A percentile compares a stretch with the other conserved stretches of the same genome.
Evolutionary conservation across 1,140 invertebrate species (phyloP).

Genomic region (Gonioctena quinquepunctata): DNA sequence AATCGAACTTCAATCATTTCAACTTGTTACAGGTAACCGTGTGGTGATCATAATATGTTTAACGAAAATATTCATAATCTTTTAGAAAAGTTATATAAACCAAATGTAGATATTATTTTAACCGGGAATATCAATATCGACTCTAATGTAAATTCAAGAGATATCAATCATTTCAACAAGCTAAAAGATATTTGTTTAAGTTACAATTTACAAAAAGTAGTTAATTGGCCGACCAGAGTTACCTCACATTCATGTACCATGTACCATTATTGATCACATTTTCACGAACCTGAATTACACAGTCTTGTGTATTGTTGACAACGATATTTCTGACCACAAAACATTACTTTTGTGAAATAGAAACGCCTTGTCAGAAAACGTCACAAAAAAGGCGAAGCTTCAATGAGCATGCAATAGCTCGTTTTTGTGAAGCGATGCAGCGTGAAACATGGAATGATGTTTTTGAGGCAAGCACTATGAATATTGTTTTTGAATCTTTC

Average conservation of each 20-base stretch:
- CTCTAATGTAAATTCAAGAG: neutral
- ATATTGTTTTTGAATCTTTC: neutral
- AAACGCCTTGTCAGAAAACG: neutral
- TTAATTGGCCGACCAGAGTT: neutral
- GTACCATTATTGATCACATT: neutral
- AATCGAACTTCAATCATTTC: neutral
- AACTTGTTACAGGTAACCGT: neutral
- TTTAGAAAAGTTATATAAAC: neutral
- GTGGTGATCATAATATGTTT: too few relatives aligned
- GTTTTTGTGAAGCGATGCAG: neutral
- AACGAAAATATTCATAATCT: neutral
- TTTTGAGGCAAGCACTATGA: neutral
- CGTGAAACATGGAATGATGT: neutral
- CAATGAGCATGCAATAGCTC: neutral
- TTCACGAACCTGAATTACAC: neutral
- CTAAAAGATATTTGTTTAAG: neutral
- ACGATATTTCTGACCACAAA: conserved; percentile 1
- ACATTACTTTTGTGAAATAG: neutral
- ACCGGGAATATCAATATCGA: too few relatives aligned
- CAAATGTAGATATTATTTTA: neutral
- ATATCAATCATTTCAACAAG: neutral
- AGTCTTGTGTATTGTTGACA: neutral
- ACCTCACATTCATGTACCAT: neutral
- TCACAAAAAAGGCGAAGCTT: too few relatives aligned
- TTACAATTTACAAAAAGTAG: neutral